A percentile compares a stretch with the other conserved stretches of the same genome.
These are phyloP conservation scores for Lepidurus couesii DNA, from an alignment of 1,140 invertebrate species.

Conservation along the genomic window DNA sequence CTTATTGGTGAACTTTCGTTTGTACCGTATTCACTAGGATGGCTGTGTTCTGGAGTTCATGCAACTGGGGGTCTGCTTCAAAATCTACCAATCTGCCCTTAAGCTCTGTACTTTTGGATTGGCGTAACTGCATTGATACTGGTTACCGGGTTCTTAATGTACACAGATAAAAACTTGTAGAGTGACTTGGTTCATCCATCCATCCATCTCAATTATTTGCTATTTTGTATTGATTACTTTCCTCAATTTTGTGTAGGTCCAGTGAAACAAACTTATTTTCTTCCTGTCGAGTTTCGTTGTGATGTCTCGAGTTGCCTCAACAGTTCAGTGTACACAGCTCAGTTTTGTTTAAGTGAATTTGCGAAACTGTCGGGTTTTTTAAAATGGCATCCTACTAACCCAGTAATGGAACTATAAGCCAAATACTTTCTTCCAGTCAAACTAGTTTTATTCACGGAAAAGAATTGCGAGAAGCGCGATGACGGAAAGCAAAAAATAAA, in stretches of 20 bases:
- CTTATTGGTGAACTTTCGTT: slow-evolving; percentile 22
- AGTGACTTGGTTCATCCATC: background rate
- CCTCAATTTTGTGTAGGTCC: too few relatives aligned
- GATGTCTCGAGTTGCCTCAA: too few relatives aligned
- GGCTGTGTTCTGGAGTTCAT: background rate
- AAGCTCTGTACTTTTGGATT: background rate
- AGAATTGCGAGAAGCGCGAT: background rate
- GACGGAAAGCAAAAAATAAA: background rate
- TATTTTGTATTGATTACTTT: too few relatives aligned
- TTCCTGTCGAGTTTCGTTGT: too few relatives aligned
- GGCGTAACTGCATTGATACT: background rate
- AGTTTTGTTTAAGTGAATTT: too few relatives aligned
- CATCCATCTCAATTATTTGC: too few relatives aligned
- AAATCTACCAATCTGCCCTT: background rate
- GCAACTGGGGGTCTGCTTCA: background rate
- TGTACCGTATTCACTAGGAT: background rate
- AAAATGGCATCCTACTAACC: background rate
- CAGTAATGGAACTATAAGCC: background rate
- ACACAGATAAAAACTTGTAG: too few relatives aligned
- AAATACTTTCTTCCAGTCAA: background rate
- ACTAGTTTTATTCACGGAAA: slow-evolving; percentile 17
- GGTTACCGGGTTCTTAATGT: background rate
- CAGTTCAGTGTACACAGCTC: too few relatives aligned
- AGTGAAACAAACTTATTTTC: too few relatives aligned
- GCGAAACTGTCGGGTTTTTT: background rate